phyloP scores from a whole-genome alignment of 2,797 vertebrate genomes.

The Margarornis squamiger region DNA sequence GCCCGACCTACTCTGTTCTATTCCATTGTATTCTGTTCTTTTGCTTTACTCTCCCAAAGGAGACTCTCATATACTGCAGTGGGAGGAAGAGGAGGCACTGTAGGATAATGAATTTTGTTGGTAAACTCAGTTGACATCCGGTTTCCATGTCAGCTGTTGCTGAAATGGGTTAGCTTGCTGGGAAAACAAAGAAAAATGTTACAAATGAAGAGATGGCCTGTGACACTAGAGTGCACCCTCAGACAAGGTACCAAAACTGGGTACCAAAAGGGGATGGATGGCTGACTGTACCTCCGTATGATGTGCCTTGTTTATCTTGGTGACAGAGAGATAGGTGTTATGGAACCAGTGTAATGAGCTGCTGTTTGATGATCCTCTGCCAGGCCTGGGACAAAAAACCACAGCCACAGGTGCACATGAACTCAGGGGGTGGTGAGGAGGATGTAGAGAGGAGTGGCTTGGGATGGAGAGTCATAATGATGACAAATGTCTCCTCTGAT shows the following conservation, averaged over 20 bases:
- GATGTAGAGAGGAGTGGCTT: not conserved
- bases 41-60: not conserved
- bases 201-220: not conserved
- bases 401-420: not conserved
- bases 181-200: not conserved
- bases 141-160: not conserved
- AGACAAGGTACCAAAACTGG: not conserved
- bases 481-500: not conserved
- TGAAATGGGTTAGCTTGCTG: accelerated
- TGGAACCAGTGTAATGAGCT: not conserved
- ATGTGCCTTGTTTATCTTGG: not conserved
- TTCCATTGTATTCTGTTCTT: not conserved
- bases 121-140: not conserved
- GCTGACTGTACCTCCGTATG: not conserved
- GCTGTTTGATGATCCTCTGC: not conserved
- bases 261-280: not conserved
- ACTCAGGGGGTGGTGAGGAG: not conserved
- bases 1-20: not conserved
- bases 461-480: not conserved
- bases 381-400: not conserved
- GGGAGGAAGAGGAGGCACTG: not conserved
- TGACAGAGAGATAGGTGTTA: not conserved
- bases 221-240: not conserved
- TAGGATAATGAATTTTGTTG: not conserved
- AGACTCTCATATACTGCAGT: not conserved